These are phyloP conservation scores for Crotophaga sulcirostris DNA, from an alignment of 2,113 vertebrate genomes.

Conservation along the genomic window DNA sequence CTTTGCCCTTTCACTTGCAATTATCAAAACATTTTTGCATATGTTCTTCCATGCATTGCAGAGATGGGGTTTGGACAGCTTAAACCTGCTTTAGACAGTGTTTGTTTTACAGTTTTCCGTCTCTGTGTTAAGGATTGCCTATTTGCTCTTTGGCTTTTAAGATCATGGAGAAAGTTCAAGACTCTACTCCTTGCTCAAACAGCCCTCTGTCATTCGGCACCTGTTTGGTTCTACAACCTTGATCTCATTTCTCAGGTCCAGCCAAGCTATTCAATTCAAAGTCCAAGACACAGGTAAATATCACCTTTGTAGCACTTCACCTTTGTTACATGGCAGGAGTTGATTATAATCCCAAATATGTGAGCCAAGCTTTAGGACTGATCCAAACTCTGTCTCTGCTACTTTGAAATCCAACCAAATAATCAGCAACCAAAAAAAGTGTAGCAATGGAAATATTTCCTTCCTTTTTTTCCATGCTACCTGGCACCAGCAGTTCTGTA, in stretches of 20 bases:
- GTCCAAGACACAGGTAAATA: background rate
- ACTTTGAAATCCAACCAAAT: background rate
- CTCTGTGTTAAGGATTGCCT: background rate
- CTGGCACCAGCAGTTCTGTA: background rate
- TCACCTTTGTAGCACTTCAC: background rate
- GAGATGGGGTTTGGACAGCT: background rate
- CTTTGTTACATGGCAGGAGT: background rate
- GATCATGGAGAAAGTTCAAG: background rate
- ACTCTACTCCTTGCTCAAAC: background rate
- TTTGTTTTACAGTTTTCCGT: background rate
- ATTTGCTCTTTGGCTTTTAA: background rate
- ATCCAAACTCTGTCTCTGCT: background rate
- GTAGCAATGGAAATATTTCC: background rate
- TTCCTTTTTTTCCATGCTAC: background rate
- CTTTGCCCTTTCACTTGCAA: background rate
- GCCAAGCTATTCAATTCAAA: background rate
- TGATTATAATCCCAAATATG: background rate
- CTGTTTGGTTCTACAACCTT: background rate
- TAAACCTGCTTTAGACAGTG: background rate
- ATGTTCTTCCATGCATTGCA: fast-evolving
- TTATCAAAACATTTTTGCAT: background rate
- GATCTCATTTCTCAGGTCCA: background rate
- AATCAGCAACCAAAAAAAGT: background rate
- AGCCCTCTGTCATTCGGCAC: background rate
- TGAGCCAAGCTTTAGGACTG: background rate